Evolutionary conservation across 2,113 vertebrate genomes (phyloP).

Genomic region (Hydrochoerus hydrochaeris): DNA sequence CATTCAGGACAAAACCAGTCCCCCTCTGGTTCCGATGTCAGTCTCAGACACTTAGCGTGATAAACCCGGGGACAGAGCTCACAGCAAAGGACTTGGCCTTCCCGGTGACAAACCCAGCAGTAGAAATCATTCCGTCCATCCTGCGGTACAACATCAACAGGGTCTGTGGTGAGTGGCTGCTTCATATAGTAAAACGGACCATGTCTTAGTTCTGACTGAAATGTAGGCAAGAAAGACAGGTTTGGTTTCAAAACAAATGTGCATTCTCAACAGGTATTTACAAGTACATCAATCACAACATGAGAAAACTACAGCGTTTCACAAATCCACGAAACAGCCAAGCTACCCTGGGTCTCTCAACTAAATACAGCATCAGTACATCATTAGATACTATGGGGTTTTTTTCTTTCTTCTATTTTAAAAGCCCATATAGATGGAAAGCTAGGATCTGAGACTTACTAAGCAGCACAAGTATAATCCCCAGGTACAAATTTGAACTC

Average conservation of each 20-base stretch:
- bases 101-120: slow-evolving; percentile 99
- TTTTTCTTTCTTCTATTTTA: background rate
- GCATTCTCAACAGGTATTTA: slow-evolving; percentile 84
- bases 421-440: background rate
- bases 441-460: background rate
- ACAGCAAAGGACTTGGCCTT: slow-evolving; percentile 99
- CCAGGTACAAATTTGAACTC: background rate
- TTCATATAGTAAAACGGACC: slow-evolving; percentile 99
- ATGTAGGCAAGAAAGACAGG: slow-evolving; percentile 99
- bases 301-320: slow-evolving; percentile 82
- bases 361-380: background rate
- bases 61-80: slow-evolving; percentile 99
- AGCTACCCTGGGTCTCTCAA: background rate
- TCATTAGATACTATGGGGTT: background rate
- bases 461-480: background rate
- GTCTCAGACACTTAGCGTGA: slow-evolving; percentile 99
- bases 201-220: slow-evolving; percentile 99
- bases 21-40: slow-evolving; percentile 99
- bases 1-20: slow-evolving; percentile 99
- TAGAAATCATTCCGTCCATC: slow-evolving; percentile 99
- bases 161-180: slow-evolving; percentile 99
- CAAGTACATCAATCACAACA: slow-evolving; percentile 80
- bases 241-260: slow-evolving; percentile 97
- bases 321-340: slow-evolving; percentile 47
- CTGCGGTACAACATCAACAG: slow-evolving; percentile 99